Percentiles rank a stretch among this genome's conserved stretches.
phyloP scores from a whole-genome alignment of 2,113 vertebrate species.

The Phoxinus phoxinus region DNA sequence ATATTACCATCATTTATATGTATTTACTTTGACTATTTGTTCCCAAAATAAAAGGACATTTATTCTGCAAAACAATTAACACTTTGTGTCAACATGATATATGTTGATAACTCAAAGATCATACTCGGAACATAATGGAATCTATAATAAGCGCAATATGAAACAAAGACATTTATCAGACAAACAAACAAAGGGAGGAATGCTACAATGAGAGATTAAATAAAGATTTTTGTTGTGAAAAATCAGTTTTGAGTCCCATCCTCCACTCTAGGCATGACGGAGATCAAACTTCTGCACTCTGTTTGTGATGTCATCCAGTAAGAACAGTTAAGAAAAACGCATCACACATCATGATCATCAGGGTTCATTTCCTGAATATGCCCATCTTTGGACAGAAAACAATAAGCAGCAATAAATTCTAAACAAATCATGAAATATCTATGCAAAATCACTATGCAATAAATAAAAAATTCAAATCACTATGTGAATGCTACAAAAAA shows the following conservation, averaged over 20 bases:
- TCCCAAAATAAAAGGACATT: conserved; percentile 38
- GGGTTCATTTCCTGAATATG: not conserved
- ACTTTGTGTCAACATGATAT: not conserved
- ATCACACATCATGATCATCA: not conserved
- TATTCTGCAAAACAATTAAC: not conserved
- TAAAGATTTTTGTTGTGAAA: not conserved
- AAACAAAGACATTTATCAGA: not conserved
- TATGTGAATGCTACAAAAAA: not conserved
- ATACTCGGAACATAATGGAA: not conserved
- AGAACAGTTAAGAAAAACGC: conserved; percentile 77
- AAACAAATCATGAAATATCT: too few species aligned
- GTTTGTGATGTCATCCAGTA: conserved; percentile 85
- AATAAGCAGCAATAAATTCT: not conserved
- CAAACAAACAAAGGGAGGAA: not conserved
- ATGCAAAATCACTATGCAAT: too few species aligned
- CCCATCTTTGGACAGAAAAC: not conserved
- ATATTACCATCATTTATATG: not conserved
- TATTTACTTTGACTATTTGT: conserved; percentile 17
- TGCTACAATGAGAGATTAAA: not conserved
- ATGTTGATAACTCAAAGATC: conserved; percentile 10
- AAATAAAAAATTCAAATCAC: not conserved
- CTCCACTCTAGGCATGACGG: conserved; percentile 68
- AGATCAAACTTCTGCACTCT: conserved; percentile 78
- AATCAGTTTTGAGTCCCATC: not conserved
- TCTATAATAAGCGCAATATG: not conserved